Conservation (phyloP, 2,888 invertebrate species). For the Zootermopsis nevadensis region DNA sequence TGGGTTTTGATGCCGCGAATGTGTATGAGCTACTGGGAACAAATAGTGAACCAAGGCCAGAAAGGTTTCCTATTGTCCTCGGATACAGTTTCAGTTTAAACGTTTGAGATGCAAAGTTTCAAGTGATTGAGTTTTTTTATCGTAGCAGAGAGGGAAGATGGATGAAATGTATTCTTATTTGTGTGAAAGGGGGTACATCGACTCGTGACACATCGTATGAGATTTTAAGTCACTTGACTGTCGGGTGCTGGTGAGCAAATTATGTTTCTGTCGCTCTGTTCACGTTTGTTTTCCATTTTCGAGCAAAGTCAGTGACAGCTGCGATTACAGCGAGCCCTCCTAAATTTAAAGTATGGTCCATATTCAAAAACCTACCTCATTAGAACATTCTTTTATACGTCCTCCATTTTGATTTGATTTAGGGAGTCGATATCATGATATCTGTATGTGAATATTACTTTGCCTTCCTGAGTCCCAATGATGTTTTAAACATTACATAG, state of each 20-base stretch:
- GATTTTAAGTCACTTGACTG: slow-evolving; percentile 33
- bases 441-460: no score
- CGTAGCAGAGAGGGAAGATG: not conserved
- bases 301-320: not conserved
- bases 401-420: no score
- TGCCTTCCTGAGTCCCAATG: no score
- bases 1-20: not conserved
- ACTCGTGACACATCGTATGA: slow-evolving; percentile 19
- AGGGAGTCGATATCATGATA: no score
- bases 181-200: not conserved
- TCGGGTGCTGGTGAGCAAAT: slow-evolving; percentile 16
- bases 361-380: not conserved
- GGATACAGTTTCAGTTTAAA: slow-evolving; percentile 22
- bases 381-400: not conserved
- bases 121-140: slow-evolving; percentile 16
- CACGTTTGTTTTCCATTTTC: not conserved
- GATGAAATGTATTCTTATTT: not conserved
- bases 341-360: not conserved
- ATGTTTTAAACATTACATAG: no score
- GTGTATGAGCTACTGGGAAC: not conserved
- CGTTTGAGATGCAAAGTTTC: slow-evolving; percentile 40
- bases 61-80: not conserved
- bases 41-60: not conserved
- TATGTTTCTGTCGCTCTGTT: not conserved
- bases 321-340: not conserved